Evolutionary conservation across 30 jellyfish, hydroid and myxozoan species (phyloP).

Genomic region (Catostylus mosaicus): DNA sequence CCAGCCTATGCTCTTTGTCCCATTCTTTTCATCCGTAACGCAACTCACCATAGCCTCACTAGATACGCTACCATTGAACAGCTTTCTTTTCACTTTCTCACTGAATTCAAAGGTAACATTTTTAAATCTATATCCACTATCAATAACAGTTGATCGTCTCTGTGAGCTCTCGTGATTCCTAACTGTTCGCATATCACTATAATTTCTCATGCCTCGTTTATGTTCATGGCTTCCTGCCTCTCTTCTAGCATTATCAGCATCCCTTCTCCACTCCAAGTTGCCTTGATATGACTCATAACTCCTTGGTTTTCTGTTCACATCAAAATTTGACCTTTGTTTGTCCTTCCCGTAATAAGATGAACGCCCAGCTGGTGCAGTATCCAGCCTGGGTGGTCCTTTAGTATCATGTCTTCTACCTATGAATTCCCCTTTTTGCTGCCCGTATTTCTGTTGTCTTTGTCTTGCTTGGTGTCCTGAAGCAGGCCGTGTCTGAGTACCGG

Average conservation of each 20-base stretch:
- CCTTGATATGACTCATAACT: not conserved
- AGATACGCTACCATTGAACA: not conserved
- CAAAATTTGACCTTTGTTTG: not conserved
- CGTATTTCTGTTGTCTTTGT: not conserved
- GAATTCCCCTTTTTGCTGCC: not conserved
- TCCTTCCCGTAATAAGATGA: not conserved
- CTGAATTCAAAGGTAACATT: constrained; percentile 33
- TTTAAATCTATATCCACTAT: not conserved
- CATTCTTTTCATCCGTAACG: not conserved
- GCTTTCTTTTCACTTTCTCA: constrained; percentile 7
- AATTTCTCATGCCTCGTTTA: not conserved
- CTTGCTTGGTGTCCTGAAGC: not conserved
- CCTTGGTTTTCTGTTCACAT: not conserved
- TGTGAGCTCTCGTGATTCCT: not conserved
- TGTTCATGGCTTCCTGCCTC: not conserved
- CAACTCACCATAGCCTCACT: not conserved
- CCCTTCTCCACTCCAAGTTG: constrained; percentile 35
- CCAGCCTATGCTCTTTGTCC: not conserved
- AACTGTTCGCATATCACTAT: not conserved
- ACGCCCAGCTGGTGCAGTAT: not conserved
- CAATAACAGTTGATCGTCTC: not conserved
- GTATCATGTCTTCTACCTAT: not conserved
- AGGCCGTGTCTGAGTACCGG: not conserved
- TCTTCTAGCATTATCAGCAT: constrained; percentile 16
- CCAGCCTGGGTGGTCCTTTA: not conserved